A percentile compares a stretch with the other conserved stretches of the same genome.
phyloP scores from a whole-genome alignment of 2,797 vertebrate species.

The Meda fulgida region DNA sequence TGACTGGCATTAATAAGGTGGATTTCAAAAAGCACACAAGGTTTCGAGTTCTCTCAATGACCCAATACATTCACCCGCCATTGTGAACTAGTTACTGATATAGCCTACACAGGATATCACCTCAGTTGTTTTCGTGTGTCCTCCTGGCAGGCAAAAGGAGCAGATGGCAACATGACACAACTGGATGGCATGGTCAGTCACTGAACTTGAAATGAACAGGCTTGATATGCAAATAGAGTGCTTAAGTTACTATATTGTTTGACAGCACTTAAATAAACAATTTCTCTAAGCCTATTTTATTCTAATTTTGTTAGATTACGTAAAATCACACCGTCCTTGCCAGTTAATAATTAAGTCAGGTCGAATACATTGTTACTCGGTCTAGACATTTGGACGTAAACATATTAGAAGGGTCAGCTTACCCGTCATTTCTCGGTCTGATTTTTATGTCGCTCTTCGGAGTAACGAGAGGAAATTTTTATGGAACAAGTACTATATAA shows the following conservation, averaged over 20 bases:
- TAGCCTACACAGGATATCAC: not conserved
- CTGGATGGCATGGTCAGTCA: constrained; percentile 17
- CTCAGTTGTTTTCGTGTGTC: constrained; percentile 10
- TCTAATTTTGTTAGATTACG: not conserved
- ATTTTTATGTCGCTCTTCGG: not conserved
- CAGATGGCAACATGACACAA: constrained; percentile 39
- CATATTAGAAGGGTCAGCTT: constrained; percentile 23
- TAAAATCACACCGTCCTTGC: not conserved
- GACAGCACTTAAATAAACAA: not conserved
- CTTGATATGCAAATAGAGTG: not conserved
- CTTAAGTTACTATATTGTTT: not conserved
- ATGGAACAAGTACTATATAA: not conserved
- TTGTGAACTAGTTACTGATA: constrained; percentile 12
- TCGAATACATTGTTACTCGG: not conserved
- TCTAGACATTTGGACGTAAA: not conserved
- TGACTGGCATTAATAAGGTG: not conserved
- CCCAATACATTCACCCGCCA: not conserved
- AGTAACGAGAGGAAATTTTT: not conserved
- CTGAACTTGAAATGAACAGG: constrained; percentile 28
- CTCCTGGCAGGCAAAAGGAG: constrained; percentile 34
- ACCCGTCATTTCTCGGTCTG: constrained; percentile 62
- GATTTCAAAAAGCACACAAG: not conserved
- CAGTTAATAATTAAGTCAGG: not conserved
- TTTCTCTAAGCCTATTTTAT: not conserved
- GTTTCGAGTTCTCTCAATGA: not conserved